These are phyloP conservation scores for Oryzias javanicus DNA, from an alignment of 2,113 vertebrate genomes.

Conservation along the genomic window DNA sequence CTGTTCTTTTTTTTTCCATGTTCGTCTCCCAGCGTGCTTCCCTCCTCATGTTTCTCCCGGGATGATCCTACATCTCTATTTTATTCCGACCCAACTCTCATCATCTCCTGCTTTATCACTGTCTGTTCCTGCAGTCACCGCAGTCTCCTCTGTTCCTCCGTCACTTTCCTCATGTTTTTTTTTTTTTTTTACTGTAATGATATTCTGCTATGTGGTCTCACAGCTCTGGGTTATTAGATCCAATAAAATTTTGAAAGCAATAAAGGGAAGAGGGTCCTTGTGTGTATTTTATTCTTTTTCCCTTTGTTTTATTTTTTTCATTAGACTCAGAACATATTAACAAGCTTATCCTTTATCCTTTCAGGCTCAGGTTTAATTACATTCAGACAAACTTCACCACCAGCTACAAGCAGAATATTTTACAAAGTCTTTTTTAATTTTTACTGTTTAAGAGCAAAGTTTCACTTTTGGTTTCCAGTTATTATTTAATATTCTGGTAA, in stretches of 20 bases:
- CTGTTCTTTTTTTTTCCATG: conserved; percentile 7
- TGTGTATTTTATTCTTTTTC: conserved; percentile 60
- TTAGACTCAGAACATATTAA: conserved; percentile 72
- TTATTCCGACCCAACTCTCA: too few relatives aligned
- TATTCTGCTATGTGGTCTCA: conserved; percentile 53
- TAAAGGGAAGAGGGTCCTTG: conserved; percentile 62
- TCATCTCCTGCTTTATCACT: neutral
- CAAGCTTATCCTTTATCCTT: conserved; percentile 76
- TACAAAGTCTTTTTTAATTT: conserved; percentile 28
- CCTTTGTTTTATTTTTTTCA: conserved; percentile 61
- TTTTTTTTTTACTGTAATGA: conserved; percentile 31
- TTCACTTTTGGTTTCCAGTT: conserved; percentile 67
- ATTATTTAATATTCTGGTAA: conserved; percentile 62
- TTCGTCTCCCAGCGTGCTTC: conserved; percentile 4
- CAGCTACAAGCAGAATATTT: conserved; percentile 63
- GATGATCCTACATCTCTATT: neutral
- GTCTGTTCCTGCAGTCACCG: neutral
- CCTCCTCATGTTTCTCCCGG: neutral
- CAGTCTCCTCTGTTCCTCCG: conserved; percentile 17
- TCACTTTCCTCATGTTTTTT: conserved; percentile 43
- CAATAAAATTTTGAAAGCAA: conserved; percentile 69
- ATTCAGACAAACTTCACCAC: conserved; percentile 57
- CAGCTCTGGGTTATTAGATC: conserved; percentile 68
- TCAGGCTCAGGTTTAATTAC: conserved; percentile 77
- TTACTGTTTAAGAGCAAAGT: conserved; percentile 66